These are phyloP conservation scores for Chrysolina oricalcia DNA, from an alignment of 2,888 invertebrate genomes.

Conservation along the genomic window DNA sequence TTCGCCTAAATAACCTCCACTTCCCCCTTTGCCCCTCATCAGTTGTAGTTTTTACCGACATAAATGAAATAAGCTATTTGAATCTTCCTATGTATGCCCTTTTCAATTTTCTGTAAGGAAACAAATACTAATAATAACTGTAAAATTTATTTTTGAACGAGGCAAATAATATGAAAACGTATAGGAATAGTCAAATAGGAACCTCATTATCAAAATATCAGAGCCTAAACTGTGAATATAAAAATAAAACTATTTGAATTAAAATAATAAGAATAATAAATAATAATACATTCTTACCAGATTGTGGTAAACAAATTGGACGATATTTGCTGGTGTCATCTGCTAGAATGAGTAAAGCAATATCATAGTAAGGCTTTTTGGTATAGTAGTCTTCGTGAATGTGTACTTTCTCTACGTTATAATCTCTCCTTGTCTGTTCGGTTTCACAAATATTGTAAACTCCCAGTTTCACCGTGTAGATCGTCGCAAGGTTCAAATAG, in stretches of 20 bases:
- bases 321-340: conserved; percentile 60
- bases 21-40: no score
- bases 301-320: conserved; percentile 66
- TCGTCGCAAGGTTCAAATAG: conserved; percentile 60
- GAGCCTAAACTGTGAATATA: no score
- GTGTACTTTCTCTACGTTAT: conserved; percentile 63
- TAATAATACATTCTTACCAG: conserved; percentile 54
- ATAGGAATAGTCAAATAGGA: no score
- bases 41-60: no score
- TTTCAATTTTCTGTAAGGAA: no score
- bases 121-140: no score
- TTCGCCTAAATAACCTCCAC: no score
- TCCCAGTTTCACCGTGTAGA: conserved; percentile 65
- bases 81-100: no score
- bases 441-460: conserved; percentile 66
- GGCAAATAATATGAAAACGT: no score
- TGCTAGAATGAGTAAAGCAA: conserved; percentile 64
- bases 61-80: no score
- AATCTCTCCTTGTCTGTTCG: conserved; percentile 62
- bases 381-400: conserved; percentile 67
- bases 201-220: no score
- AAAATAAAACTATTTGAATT: background rate
- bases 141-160: no score
- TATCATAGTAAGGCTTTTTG: conserved; percentile 67
- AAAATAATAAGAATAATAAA: background rate